Evolutionary conservation across 1,140 invertebrate species (phyloP).

Genomic region (Bradysia coprophila): DNA sequence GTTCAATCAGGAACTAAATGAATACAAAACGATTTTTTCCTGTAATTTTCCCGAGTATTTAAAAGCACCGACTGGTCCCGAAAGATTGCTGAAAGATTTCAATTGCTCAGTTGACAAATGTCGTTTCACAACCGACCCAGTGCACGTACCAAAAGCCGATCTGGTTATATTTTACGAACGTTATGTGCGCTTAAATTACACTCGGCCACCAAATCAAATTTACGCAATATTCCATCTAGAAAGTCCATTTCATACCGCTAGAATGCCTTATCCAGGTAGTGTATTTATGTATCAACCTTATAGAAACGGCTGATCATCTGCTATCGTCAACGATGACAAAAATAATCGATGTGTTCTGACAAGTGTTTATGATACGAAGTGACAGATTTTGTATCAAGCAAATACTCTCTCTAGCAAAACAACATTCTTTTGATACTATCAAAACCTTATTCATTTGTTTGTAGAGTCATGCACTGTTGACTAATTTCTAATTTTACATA

Average conservation of each 20-base stretch:
- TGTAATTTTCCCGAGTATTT: background rate
- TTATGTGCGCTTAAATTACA: background rate
- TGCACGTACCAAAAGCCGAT: background rate
- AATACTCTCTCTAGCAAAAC: too few relatives aligned
- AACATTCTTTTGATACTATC: background rate
- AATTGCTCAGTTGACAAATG: background rate
- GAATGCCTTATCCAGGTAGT: background rate
- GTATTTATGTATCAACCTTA: background rate
- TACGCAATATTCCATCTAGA: background rate
- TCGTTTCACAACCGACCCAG: background rate
- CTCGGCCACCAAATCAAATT: background rate
- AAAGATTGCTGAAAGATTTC: background rate
- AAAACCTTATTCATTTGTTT: background rate
- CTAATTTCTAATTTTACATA: too few relatives aligned
- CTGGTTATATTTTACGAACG: background rate
- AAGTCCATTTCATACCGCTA: background rate
- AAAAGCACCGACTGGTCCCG: background rate
- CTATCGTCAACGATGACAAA: background rate
- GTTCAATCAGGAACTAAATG: too few relatives aligned
- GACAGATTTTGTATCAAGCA: background rate
- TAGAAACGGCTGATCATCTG: background rate
- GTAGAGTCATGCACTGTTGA: too few relatives aligned
- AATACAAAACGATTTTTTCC: background rate
- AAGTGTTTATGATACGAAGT: background rate
- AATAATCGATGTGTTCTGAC: too few relatives aligned